Base-by-base conservation (phyloP, 2,888 invertebrate genomes). In the Cordilura impudica region DNA sequence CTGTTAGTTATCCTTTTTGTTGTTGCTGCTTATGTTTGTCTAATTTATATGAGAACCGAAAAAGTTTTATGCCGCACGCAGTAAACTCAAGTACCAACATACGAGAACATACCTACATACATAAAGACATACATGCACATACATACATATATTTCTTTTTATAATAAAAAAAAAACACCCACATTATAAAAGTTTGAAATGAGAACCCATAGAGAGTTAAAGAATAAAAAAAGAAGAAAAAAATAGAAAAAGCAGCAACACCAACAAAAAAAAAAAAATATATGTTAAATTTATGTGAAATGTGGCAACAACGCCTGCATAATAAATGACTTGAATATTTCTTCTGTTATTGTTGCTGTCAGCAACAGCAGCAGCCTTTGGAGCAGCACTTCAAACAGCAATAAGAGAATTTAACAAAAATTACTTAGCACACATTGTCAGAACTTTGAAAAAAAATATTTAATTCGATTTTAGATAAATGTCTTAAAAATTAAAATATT, bases 301-400 rank as follows among this genome's bases (percentile, higher is more conserved):
- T 80, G 72, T 82, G 78, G 61, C 82, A 82, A 80, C 80, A 51
- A 69, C 66, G 82, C 73, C 49, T 51, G 31, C 54, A 80, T 75
- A 75, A 80, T 80, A 78, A 82, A 80, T 76, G 76, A 70, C 75
- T 80, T 80, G 61, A 80, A 81, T 70, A 69, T 74, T 81, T 31
- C 35, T 39, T 18, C 43, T 43, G 8, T 51, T 35, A 23, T 18
- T 56, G 43, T 10, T 12, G 29, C 26, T 19, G 16, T 8, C 35
- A 29, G 47, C 35, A 8, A 8, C 45, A 47, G 47, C 5, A n/a
- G 14, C 3, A 39, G 35, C n/a, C n/a, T n/a, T n/a, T n/a, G n/a
- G n/a, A 39, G 35, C n/a, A 39, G 8, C 35, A 39, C 3, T 26
- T 4, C 3, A 4, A 39, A 39, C n/a, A 39, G 26, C 3, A 26